These are phyloP conservation scores for Melanogrammus aeglefinus DNA, from an alignment of 2,797 vertebrate species.

Conservation along the genomic window DNA sequence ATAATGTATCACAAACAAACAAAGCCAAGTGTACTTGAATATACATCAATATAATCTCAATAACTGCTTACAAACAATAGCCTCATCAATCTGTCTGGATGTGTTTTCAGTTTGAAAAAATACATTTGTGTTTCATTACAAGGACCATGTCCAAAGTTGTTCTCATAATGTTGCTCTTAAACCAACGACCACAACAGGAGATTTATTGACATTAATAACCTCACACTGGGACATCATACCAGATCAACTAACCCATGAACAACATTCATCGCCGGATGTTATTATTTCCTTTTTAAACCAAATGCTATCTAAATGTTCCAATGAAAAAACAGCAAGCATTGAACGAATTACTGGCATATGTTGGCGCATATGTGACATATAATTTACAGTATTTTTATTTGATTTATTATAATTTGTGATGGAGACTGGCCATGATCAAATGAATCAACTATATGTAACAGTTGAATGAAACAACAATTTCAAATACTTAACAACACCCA, in stretches of 20 bases:
- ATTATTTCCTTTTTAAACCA: conserved; percentile 36
- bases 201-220: conserved; percentile 51
- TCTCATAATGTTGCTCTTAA: conserved; percentile 41
- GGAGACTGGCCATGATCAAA: conserved; percentile 26
- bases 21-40: neutral
- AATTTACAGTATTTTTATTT: conserved; percentile 44
- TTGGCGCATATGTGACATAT: conserved; percentile 34
- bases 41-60: neutral
- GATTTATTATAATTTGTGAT: conserved; percentile 37
- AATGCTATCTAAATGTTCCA: conserved; percentile 42
- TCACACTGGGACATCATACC: neutral
- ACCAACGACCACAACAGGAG: conserved; percentile 31
- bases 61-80: neutral
- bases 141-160: conserved; percentile 51
- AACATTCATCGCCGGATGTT: conserved; percentile 15
- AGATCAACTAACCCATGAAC: conserved; percentile 29
- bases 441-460: conserved; percentile 22
- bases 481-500: conserved; percentile 41
- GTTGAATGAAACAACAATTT: conserved; percentile 34
- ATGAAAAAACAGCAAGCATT: conserved; percentile 35
- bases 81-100: conserved; percentile 22
- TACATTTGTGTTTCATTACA: conserved; percentile 60
- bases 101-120: conserved; percentile 5
- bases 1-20: neutral
- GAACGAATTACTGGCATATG: conserved; percentile 42